Evolutionary conservation across 2,888 invertebrate genomes (phyloP).

Genomic region (Pseudococcus viburni): DNA sequence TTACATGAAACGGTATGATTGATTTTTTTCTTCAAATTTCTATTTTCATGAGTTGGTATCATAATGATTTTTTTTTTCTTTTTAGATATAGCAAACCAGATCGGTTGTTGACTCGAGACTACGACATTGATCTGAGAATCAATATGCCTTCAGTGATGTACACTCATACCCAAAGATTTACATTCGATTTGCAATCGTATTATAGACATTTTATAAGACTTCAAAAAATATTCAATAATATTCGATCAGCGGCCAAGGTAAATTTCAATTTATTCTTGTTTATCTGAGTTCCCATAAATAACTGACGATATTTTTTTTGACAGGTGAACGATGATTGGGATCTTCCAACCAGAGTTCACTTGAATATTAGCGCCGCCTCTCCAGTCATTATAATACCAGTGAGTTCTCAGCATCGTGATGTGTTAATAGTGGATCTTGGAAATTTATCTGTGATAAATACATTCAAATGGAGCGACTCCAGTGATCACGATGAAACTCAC

Average conservation of each 20-base stretch:
- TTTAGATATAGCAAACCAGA: constrained; percentile 68
- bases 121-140: constrained; percentile 81
- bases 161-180: constrained; percentile 94
- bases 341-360: constrained; percentile 73
- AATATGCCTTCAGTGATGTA: constrained; percentile 93
- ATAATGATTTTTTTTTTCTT: no score
- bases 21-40: background rate
- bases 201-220: constrained; percentile 87
- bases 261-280: constrained; percentile 67
- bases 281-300: background rate
- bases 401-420: constrained; percentile 82
- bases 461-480: constrained; percentile 78
- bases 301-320: constrained; percentile 3
- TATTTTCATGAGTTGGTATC: no score
- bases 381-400: constrained; percentile 91
- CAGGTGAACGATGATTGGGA: constrained; percentile 68
- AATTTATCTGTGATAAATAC: constrained; percentile 83
- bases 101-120: constrained; percentile 70
- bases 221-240: constrained; percentile 81
- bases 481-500: constrained; percentile 69
- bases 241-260: constrained; percentile 78
- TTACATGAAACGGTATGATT: constrained; percentile 71
- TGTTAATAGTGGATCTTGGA: constrained; percentile 86
- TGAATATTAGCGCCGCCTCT: constrained; percentile 80
- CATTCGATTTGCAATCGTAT: constrained; percentile 90